Evolutionary conservation across 2,888 invertebrate species (phyloP), one percentile per base, ranked within the genome.

Genomic region (Cerceris ruficornis): DNA sequence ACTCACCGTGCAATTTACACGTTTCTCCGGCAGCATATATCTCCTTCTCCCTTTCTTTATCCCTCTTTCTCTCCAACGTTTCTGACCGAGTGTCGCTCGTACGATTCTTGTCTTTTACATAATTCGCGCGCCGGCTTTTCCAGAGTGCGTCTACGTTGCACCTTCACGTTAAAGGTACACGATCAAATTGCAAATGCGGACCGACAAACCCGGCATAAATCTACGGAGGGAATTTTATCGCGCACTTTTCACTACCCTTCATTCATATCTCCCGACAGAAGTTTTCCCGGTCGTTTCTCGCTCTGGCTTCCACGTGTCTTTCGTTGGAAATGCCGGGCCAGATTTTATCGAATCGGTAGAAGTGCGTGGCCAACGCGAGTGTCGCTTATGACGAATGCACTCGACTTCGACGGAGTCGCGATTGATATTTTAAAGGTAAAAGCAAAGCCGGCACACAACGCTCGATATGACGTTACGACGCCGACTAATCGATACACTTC

Each of bases 401-500:
- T 8, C 49, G 9, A 43, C 14, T 11, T 46, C 13, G 9, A 6
- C 11, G 14, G 39, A 60, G 4, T 9, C 7, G 17, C 46, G 28
- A 46, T 62, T 49, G 62, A 39, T 50, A 62, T 62, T 54, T 49
- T 15, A 14, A 39, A n/a, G 7, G 14, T 13, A 52, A 64, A 17
- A 52, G 14, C 69, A 43, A 50, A 14, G 14, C 14, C n/a, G 14
- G 15, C 28, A 42, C 14, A 46, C 46, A 28, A 49, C 57, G 62
- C 57, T 55, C 60, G 57, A 69, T 41, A 46, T 43, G 77, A 86
- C 77, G 78, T 77, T 71, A 74, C 52, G 57, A 54, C 66, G 75
- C 65, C 77, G 60, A 55, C 13, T 57, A 81, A 86, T 86, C 86
- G 82, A 86, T 86, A 82, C 71, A 64, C 77, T 75, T 84, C 82